Conservation (phyloP, 2,113 vertebrate genomes). For the Mystacornis crossleyi region DNA sequence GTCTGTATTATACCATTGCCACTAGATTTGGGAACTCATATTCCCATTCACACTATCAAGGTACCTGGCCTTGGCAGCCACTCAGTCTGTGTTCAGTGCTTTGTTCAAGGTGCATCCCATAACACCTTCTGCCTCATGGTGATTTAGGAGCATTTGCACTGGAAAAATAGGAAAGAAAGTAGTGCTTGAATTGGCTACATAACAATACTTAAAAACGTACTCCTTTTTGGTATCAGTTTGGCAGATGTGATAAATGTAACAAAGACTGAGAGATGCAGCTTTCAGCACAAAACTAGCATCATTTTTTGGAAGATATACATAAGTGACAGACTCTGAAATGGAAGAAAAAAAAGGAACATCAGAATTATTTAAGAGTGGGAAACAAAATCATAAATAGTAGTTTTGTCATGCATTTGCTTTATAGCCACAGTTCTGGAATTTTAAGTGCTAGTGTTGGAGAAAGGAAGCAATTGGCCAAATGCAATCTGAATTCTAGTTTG, state of each 20-base stretch:
- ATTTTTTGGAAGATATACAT: not conserved
- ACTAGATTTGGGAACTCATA: not conserved
- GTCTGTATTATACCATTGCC: not conserved
- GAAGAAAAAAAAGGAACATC: not conserved
- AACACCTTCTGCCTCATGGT: not conserved
- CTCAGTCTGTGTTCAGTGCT: not conserved
- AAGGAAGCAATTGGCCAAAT: not conserved
- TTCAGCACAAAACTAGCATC: not conserved
- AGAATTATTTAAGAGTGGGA: not conserved
- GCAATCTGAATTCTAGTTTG: not conserved
- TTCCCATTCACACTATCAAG: not conserved
- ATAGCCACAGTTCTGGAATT: not conserved
- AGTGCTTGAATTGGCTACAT: not conserved
- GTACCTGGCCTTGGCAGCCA: not conserved
- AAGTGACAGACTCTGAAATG: not conserved
- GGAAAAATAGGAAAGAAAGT: not conserved
- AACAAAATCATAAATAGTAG: not conserved
- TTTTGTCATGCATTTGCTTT: not conserved
- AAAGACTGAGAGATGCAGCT: not conserved
- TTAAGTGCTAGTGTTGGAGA: not conserved
- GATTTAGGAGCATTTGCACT: not conserved
- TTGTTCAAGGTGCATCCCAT: not conserved
- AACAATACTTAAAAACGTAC: not conserved
- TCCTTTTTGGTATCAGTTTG: not conserved
- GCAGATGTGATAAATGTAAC: not conserved